These are phyloP conservation scores for Octomys mimax DNA, from an alignment of 2,797 vertebrate species.

Conservation along the genomic window DNA sequence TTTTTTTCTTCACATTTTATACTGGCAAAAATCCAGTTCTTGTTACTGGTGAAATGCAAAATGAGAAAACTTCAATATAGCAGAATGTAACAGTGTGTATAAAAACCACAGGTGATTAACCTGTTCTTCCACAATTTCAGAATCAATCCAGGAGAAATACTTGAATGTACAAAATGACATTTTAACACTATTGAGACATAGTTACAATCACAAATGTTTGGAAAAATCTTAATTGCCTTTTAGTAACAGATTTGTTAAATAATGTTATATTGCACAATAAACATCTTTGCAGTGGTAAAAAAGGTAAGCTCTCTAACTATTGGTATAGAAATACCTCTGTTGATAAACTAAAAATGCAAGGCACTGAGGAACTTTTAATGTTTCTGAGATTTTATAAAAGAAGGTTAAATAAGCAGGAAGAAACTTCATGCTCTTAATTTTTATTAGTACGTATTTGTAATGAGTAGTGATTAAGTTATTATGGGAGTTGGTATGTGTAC, in stretches of 20 bases:
- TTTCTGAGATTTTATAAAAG: slow-evolving; percentile 29
- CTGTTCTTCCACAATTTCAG: background rate
- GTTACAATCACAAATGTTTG: slow-evolving; percentile 2
- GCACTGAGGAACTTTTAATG: background rate
- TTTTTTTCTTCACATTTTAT: background rate
- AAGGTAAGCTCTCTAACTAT: background rate
- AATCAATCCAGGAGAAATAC: slow-evolving; percentile 41
- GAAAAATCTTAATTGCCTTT: background rate
- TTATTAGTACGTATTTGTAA: background rate
- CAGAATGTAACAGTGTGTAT: background rate
- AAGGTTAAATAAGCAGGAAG: slow-evolving; percentile 10
- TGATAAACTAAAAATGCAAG: slow-evolving; percentile 33
- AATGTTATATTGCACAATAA: background rate
- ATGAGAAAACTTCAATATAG: background rate
- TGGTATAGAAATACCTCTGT: background rate
- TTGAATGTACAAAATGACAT: slow-evolving; percentile 10
- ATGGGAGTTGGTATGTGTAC: background rate
- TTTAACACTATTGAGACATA: background rate
- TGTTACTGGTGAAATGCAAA: slow-evolving; percentile 26
- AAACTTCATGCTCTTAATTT: background rate
- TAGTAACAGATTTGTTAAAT: slow-evolving; percentile 19
- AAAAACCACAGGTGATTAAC: slow-evolving; percentile 2
- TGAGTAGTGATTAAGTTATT: background rate
- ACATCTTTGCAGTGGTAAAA: background rate
- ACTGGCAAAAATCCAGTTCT: slow-evolving; percentile 27